Conservation (phyloP, 2,888 invertebrate species). For the Polydrusus cervinus region DNA sequence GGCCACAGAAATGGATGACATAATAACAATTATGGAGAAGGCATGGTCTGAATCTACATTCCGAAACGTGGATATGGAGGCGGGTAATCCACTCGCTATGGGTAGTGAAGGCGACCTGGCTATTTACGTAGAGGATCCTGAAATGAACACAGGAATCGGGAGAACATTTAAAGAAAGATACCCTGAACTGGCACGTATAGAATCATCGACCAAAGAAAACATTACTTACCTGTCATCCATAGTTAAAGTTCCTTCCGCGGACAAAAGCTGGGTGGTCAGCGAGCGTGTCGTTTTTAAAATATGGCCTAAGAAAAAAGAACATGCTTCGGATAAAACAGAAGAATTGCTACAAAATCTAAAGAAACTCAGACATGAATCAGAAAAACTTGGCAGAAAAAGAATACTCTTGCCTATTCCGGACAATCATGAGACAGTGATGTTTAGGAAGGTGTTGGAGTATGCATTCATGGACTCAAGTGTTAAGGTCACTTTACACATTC, state of each 20-base stretch:
- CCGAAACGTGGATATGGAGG: not conserved
- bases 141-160: not conserved
- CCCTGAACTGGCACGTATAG: not conserved
- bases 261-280: not conserved
- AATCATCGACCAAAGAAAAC: not conserved
- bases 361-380: not conserved
- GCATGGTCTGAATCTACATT: not conserved
- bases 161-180: not conserved
- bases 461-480: not conserved
- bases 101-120: not conserved
- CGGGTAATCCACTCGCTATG: not conserved
- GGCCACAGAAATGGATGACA: not conserved
- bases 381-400: not conserved
- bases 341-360: not conserved
- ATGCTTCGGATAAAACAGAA: not conserved
- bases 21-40: not conserved
- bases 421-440: not conserved
- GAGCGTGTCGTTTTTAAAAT: not conserved
- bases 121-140: not conserved
- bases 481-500: not conserved
- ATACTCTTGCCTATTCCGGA: not conserved
- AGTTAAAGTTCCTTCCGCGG: not conserved
- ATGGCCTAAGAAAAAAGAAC: not conserved
- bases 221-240: not conserved
- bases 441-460: not conserved